A percentile compares a stretch with the other conserved stretches of the same genome.
phyloP scores from a whole-genome alignment of 2,888 invertebrate species.

The Girardia tigrina region DNA sequence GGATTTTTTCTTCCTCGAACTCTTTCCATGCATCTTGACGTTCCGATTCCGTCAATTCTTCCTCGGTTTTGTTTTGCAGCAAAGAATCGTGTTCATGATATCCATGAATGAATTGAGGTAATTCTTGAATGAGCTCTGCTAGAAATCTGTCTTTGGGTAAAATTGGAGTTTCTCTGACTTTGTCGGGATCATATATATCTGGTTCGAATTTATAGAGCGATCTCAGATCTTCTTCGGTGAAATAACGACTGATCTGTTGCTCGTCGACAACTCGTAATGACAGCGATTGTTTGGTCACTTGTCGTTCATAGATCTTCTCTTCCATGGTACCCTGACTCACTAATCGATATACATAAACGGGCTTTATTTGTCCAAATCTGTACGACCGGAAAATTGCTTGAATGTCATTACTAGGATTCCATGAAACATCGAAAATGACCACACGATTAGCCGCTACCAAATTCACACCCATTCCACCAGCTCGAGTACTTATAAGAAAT shows the following conservation, averaged over 20 bases:
- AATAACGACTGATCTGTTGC: conserved; percentile 93
- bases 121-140: conserved; percentile 54
- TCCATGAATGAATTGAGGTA: conserved; percentile 64
- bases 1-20: conserved; percentile 69
- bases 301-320: conserved; percentile 89
- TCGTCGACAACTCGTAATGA: conserved; percentile 90
- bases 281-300: conserved; percentile 79
- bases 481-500: conserved; percentile 66
- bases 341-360: conserved; percentile 87
- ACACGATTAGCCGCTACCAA: conserved; percentile 89
- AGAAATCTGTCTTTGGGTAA: conserved; percentile 44
- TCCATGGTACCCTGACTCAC: conserved; percentile 91
- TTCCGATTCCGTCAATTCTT: conserved; percentile 80
- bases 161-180: conserved; percentile 50
- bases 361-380: conserved; percentile 90
- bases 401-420: conserved; percentile 93
- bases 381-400: conserved; percentile 96
- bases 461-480: conserved; percentile 92
- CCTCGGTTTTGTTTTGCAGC: conserved; percentile 75
- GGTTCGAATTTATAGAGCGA: conserved; percentile 78
- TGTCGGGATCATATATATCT: conserved; percentile 53
- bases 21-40: conserved; percentile 89
- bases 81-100: conserved; percentile 92
- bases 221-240: conserved; percentile 74
- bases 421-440: conserved; percentile 91